Base-by-base conservation (phyloP, 2,888 invertebrate genomes). In the Tenthredo scrophulariae region DNA sequence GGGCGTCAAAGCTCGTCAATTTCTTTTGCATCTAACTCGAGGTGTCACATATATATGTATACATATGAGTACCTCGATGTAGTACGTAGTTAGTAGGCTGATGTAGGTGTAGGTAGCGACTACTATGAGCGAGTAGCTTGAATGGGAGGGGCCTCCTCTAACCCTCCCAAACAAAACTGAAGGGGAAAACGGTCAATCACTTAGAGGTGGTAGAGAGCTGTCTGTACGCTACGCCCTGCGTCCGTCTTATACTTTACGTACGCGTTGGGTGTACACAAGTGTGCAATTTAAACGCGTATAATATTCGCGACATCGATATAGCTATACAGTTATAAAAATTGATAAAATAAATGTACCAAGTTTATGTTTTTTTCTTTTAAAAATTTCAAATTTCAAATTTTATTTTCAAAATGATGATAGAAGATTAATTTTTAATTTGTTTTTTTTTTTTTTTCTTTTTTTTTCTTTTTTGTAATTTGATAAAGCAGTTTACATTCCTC, bases 131-230 rank as follows among this genome's bases (percentile, higher is more conserved):
- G 46, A 67, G 46, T 29, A 65, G 67, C 43, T 46, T 46, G 29
- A 83, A 65, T 83, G 67, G 83, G 83, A 83, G 83, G 83, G 79
- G 22, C 58, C 43, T 29, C 62, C 18, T n/a, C 33, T 80, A 15
- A 13, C 58, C 50, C 50, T 54, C 72, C 26, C 43, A 22, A 13
- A 46, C 46, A 26, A 62, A 77, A 15, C 18, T 58, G 40, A 40
- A 40, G 80, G 62, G 80, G 80, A 80, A 80, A 80, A 80, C 58
- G n/a, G 58, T 80, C 37, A 80, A 62, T 80, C 62, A 40, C 80
- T 80, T 80, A 22, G 58, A 80, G 62, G 80, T 62, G 62, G 80
- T 10, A 62, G 15, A 40, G 29, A 79, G 40, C 62, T 80, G 79
- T 80, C 79, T 62, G 62, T 80, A 62, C 40, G 58, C 58, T 29